Percentiles rank a stretch among this genome's conserved stretches.
phyloP scores from a whole-genome alignment of 2,888 invertebrate species.

The Eudemis profundana region DNA sequence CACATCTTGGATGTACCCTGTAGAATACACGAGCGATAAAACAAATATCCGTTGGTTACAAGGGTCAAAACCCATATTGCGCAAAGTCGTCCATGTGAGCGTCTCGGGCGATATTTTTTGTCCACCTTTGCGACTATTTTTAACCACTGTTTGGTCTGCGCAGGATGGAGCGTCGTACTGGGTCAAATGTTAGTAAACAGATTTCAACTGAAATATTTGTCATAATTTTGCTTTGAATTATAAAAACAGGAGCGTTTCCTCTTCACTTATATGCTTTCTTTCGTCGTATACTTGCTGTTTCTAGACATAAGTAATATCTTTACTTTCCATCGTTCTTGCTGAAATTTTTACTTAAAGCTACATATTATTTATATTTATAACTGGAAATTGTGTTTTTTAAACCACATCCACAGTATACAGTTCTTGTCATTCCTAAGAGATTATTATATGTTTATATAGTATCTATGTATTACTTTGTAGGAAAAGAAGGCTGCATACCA shows the following conservation, averaged over 20 bases:
- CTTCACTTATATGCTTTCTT: neutral
- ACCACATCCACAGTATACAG: too few species aligned
- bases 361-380: too few species aligned
- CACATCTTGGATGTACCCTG: slow-evolving; percentile 51
- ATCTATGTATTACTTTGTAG: too few species aligned
- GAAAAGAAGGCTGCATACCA: too few species aligned
- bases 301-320: too few species aligned
- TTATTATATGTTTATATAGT: too few species aligned
- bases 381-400: too few species aligned
- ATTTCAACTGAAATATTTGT: slow-evolving; percentile 27
- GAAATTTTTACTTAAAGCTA: too few species aligned
- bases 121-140: slow-evolving; percentile 74
- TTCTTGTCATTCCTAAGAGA: too few species aligned
- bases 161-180: slow-evolving; percentile 38
- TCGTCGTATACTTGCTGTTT: too few species aligned
- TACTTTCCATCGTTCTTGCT: too few species aligned
- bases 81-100: slow-evolving; percentile 78
- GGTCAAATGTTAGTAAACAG: slow-evolving; percentile 43
- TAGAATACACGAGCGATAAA: slow-evolving; percentile 72
- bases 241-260: slow-evolving; percentile 5
- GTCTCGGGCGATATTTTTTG: slow-evolving; percentile 71
- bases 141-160: slow-evolving; percentile 69
- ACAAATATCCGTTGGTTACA: slow-evolving; percentile 80
- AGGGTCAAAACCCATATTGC: slow-evolving; percentile 84
- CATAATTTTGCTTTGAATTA: slow-evolving; percentile 4